Conservation (phyloP, 2,888 invertebrate species). For the Drosophila flavopinicola region DNA sequence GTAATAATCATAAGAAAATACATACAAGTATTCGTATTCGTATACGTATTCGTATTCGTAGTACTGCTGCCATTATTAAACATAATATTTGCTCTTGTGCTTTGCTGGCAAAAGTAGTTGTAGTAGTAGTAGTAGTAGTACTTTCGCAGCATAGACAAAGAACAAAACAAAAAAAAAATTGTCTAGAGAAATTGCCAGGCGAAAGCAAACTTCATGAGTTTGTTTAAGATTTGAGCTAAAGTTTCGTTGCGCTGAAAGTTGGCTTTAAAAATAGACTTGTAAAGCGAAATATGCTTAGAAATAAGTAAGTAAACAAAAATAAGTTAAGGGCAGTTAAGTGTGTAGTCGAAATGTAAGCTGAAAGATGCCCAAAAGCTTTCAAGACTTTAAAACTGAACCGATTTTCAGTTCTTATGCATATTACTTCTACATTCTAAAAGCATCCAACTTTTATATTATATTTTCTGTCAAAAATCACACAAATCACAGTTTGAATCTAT, state of each 20-base stretch:
- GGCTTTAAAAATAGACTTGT: neutral
- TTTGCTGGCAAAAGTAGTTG: too few species aligned
- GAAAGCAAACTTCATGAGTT: neutral
- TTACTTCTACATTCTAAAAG: too few species aligned
- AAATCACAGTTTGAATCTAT: neutral
- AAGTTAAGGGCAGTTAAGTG: neutral
- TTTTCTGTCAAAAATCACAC: too few species aligned
- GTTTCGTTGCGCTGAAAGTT: neutral
- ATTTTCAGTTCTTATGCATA: neutral
- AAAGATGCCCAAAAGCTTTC: neutral
- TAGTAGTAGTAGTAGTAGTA: too few species aligned
- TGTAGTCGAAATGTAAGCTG: too few species aligned
- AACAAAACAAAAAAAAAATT: too few species aligned
- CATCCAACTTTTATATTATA: too few species aligned
- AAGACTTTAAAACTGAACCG: neutral
- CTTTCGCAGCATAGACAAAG: constrained; percentile 10
- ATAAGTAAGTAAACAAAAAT: neutral
- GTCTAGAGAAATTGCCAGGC: constrained; percentile 1
- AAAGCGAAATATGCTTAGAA: constrained; percentile 1
- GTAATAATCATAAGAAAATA: constrained; percentile 39
- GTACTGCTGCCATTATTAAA: constrained; percentile 43
- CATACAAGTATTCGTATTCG: constrained; percentile 12
- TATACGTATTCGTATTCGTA: neutral
- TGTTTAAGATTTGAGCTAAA: constrained; percentile 5
- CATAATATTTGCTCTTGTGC: constrained; percentile 46